phyloP scores from a whole-genome alignment of 2,113 vertebrate genomes.

The Mesocricetus auratus region DNA sequence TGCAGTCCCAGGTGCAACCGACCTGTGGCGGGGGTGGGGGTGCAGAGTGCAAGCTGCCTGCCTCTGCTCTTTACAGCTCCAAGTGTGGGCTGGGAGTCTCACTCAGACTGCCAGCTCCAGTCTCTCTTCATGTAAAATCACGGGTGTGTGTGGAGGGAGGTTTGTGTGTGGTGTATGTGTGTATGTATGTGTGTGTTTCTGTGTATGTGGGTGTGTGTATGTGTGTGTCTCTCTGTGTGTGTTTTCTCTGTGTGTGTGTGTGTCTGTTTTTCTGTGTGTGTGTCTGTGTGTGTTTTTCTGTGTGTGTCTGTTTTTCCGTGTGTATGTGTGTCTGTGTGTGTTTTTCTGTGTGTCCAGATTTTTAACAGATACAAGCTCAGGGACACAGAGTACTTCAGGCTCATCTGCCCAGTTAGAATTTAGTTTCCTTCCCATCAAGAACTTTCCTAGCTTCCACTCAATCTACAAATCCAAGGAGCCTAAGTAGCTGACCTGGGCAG shows the following conservation, averaged over 20 bases:
- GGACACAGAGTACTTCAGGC: rapidly evolving
- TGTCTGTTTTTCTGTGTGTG: rapidly evolving
- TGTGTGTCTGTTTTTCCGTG: not conserved
- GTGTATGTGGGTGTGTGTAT: too few relatives aligned
- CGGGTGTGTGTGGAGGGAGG: rapidly evolving
- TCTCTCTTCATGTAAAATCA: rapidly evolving
- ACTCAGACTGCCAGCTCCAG: not conserved
- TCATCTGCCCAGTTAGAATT: not conserved
- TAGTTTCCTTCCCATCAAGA: not conserved
- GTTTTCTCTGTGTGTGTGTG: not conserved
- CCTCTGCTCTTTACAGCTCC: not conserved
- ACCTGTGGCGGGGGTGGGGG: constrained; percentile 33
- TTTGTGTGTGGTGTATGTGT: too few relatives aligned
- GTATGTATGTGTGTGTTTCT: not conserved
- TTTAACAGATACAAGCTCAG: not conserved
- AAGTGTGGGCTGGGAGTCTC: not conserved
- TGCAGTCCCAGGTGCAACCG: constrained; percentile 83
- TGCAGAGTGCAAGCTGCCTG: constrained; percentile 54
- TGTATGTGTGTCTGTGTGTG: not conserved
- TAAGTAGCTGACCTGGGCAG: rapidly evolving
- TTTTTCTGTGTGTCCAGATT: rapidly evolving
- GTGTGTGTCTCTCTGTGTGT: not conserved
- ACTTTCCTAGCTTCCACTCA: not conserved
- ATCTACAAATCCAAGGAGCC: rapidly evolving
- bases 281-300: too few relatives aligned